Base-by-base conservation (phyloP, 2,113 vertebrate species). In the Microtus ochrogaster region DNA sequence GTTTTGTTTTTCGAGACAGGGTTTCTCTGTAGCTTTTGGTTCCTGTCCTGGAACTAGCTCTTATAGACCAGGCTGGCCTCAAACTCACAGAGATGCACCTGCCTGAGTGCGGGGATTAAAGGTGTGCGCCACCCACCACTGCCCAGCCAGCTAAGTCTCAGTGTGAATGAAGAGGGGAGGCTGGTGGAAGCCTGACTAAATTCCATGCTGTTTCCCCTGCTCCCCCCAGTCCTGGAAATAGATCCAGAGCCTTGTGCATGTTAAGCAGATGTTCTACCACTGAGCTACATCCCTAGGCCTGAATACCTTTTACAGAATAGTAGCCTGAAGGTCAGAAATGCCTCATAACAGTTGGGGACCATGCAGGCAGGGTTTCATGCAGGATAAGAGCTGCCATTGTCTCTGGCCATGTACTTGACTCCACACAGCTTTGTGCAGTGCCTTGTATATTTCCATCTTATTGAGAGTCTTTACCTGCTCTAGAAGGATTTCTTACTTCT, bases 341-440 rank as follows among this genome's bases (percentile, higher is more conserved):
- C 61, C n/a, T 33, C 1, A 1, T 7, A 63, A 21, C 55, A 30
- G 26, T 13, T 47, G 65, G 70, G 14, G 7, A 28, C 0, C 0
- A 73, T 63, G 30, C 44, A n/a, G 39, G 41, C 21, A 47, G 68
- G 66, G 33, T 72, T 68, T 17, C 21, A 44, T 63, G 39, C 39
- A 52, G 79, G 61, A 39, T 10, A 76, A 95, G n/a, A 84, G 33
- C 61, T 61, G 44, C 49, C 66, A 30, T 44, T 58, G 52, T 70
- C 30, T 24, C 19, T 72, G 3, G 14, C 55, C 22, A 14, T 4
- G 19, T 61, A 36, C 28, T 7, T 76, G 70, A 52, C 16, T 28
- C 52, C 12, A 30, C 19, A 30, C 3, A 24, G 58, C 72, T 63
- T 47, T 90, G 55, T 21, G 58, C n/a, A 89, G 55, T 63, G 28